phyloP scores from a whole-genome alignment of 2,888 invertebrate species.

The Zygothrica quintamaculata region DNA sequence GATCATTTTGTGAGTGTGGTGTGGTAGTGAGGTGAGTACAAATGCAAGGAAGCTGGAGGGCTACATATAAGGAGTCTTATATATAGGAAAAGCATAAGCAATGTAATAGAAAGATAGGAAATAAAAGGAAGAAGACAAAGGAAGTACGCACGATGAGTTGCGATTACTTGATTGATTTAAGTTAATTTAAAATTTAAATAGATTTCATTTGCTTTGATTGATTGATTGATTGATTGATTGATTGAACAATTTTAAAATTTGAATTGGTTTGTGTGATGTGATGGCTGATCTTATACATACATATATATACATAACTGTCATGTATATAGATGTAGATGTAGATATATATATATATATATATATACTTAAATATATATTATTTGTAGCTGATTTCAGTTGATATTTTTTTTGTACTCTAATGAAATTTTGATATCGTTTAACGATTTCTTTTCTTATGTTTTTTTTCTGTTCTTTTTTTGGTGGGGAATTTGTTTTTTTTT shows the following conservation, averaged over 20 bases:
- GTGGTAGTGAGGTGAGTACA: constrained; percentile 48
- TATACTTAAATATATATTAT: constrained; percentile 12
- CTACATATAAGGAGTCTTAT: constrained; percentile 48
- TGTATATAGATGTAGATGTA: constrained; percentile 26
- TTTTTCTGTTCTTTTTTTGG: constrained; percentile 19
- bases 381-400: constrained; percentile 59
- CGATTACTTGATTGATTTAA: constrained; percentile 54
- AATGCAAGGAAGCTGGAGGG: constrained; percentile 47
- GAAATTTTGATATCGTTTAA: constrained; percentile 33
- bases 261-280: constrained; percentile 72
- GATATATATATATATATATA: constrained; percentile 17
- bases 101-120: constrained; percentile 36
- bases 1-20: constrained; percentile 46
- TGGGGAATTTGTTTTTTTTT: constrained; percentile 22
- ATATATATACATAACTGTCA: constrained; percentile 29
- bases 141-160: constrained; percentile 53
- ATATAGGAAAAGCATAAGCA: constrained; percentile 63
- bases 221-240: constrained; percentile 40
- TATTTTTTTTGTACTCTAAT: constrained; percentile 52
- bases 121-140: constrained; percentile 53
- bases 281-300: constrained; percentile 62
- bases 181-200: constrained; percentile 34
- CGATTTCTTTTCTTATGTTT: constrained; percentile 26
- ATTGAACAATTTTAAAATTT: constrained; percentile 30
- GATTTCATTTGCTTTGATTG: constrained; percentile 36